These are phyloP conservation scores for Zaprionus gabonicus DNA, from an alignment of 1,140 invertebrate genomes.

Conservation along the genomic window DNA sequence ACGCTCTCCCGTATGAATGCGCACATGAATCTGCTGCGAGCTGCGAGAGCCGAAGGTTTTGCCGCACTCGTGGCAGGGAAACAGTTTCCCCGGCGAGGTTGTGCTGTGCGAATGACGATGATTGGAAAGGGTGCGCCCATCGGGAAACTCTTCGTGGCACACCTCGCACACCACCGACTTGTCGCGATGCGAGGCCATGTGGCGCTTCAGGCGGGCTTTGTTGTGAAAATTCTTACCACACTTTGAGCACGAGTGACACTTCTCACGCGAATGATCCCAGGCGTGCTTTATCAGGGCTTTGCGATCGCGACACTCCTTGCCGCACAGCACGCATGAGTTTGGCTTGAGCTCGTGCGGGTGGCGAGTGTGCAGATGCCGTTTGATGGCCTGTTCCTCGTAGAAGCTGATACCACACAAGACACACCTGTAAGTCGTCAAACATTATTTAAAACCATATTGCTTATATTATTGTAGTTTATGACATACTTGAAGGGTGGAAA, in stretches of 20 bases:
- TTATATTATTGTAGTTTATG: neutral
- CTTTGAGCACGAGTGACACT: conserved; percentile 87
- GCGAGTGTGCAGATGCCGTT: conserved; percentile 70
- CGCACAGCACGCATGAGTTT: conserved; percentile 88
- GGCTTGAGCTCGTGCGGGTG: conserved; percentile 76
- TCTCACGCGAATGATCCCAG: conserved; percentile 87
- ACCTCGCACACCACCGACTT: conserved; percentile 89
- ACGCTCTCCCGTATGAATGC: conserved; percentile 92
- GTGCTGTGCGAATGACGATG: conserved; percentile 89
- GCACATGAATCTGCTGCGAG: conserved; percentile 95
- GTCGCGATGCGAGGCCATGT: conserved; percentile 89
- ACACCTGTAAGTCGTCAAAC: conserved; percentile 63
- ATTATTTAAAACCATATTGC: neutral
- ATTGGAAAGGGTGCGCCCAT: conserved; percentile 89
- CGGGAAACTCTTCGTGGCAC: conserved; percentile 89
- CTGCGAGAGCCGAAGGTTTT: conserved; percentile 95
- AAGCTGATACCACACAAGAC: conserved; percentile 81
- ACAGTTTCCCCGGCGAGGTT: conserved; percentile 87
- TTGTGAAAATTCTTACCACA: conserved; percentile 90
- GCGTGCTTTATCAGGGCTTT: conserved; percentile 89
- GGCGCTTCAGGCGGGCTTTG: conserved; percentile 87
- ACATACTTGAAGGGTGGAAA: conserved; percentile 85
- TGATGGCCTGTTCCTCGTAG: conserved; percentile 78
- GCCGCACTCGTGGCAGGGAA: conserved; percentile 93
- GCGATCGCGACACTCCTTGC: conserved; percentile 89